A percentile compares a stretch with the other conserved stretches of the same genome.
Evolutionary conservation across 1,140 invertebrate genomes (phyloP).

Genomic region (Aphidius ervi): DNA sequence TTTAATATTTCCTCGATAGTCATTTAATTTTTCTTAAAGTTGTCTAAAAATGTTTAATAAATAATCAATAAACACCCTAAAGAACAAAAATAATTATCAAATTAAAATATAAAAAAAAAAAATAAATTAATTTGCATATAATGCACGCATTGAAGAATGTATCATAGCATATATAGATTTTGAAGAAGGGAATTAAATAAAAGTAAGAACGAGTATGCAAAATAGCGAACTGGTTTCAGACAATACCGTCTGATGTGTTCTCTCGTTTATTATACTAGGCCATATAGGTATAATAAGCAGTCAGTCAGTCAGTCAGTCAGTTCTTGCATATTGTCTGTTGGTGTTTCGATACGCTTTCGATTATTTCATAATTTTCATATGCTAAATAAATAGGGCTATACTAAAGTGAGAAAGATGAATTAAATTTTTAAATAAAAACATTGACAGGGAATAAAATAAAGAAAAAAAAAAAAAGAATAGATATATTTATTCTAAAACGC

Average conservation of each 20-base stretch:
- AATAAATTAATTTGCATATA: too few species aligned
- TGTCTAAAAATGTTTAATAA: slow-evolving; percentile 7
- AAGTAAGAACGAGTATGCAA: slow-evolving; percentile 45
- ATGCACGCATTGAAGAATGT: neutral
- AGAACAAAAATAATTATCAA: slow-evolving; percentile 46
- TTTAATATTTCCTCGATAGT: too few species aligned
- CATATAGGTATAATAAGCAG: too few species aligned
- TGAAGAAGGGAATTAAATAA: slow-evolving; percentile 6
- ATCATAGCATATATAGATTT: neutral
- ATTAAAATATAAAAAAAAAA: neutral
- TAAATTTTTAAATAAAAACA: neutral
- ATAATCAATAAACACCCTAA: slow-evolving; percentile 48
- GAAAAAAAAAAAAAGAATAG: slow-evolving; percentile 4
- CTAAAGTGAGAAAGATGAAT: too few species aligned
- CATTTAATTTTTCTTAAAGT: too few species aligned
- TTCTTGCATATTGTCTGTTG: slow-evolving; percentile 9
- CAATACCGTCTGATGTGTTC: slow-evolving; percentile 35
- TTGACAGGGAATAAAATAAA: neutral
- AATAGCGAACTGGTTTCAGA: slow-evolving; percentile 51
- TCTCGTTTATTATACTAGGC: slow-evolving; percentile 2
- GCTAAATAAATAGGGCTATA: slow-evolving; percentile 17
- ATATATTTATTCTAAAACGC: neutral
- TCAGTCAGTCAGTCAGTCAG: neutral
- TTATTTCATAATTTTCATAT: slow-evolving; percentile 46
- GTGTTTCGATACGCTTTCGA: slow-evolving; percentile 45